Conservation (phyloP, 2,888 invertebrate genomes). For the Dorcus parallelipipedus region DNA sequence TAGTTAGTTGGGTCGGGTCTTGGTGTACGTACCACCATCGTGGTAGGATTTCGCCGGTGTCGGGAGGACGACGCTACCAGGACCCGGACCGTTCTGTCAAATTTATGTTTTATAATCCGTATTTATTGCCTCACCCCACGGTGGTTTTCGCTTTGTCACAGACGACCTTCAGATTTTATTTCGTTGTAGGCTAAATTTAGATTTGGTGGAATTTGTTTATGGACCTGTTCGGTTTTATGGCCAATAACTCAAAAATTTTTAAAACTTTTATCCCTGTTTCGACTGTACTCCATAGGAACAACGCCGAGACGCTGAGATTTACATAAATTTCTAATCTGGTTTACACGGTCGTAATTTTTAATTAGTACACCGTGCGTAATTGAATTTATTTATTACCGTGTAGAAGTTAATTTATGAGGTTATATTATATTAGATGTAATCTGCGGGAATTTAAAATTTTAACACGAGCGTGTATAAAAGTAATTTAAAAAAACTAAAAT, state of each 20-base stretch:
- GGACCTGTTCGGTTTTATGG: constrained; percentile 26
- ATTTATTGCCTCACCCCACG: constrained; percentile 36
- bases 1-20: constrained; percentile 2
- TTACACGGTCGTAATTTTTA: too few relatives aligned
- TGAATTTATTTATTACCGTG: too few relatives aligned
- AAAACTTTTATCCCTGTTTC: constrained; percentile 16
- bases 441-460: too few relatives aligned
- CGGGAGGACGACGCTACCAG: constrained; percentile 8
- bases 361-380: too few relatives aligned
- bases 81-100: constrained; percentile 33
- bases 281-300: too few relatives aligned
- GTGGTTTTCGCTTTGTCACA: constrained; percentile 24
- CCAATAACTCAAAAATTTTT: constrained; percentile 27
- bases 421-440: too few relatives aligned
- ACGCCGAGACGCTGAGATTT: too few relatives aligned
- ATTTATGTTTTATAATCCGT: constrained; percentile 37
- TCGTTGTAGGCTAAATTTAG: constrained; percentile 28
- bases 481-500: too few relatives aligned
- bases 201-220: constrained; percentile 28
- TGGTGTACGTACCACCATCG: background rate
- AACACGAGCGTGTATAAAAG: too few relatives aligned
- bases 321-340: too few relatives aligned
- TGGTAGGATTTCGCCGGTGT: background rate
- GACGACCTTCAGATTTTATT: constrained; percentile 28
- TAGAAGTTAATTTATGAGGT: too few relatives aligned